Base-by-base conservation (phyloP, 2,888 invertebrate genomes). In the Notocelia uddmanniana region DNA sequence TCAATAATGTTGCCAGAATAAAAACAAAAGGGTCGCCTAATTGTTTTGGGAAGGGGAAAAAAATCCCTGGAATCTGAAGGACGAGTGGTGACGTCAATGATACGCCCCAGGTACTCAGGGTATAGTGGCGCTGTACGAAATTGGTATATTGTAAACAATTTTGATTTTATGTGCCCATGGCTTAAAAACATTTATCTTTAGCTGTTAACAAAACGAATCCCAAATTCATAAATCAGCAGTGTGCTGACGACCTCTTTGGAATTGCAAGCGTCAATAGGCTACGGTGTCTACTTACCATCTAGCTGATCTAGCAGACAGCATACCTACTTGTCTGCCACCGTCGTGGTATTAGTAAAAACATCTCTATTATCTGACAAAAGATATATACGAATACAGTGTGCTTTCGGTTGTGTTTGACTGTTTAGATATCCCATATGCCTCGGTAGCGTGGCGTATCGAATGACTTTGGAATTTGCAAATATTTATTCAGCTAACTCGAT, bases 1-100 rank as follows among this genome's bases (percentile, higher is more conserved):
- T 74, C 54, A 71, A 55, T 71, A 69, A 41, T 66, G 68, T 58
- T 64, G 63, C 73, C 76, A 76, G 73, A 83, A 86, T 81, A 87
- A 88, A 89, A 90, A 90, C 86, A 88, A 90, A 88, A 83, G 82
- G 76, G 23, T 74, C 78, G 80, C 81, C 79, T 88, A 89, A 89
- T 89, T 88, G 86, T 88, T 89, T 88, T 79, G 85, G 83, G 85
- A 82, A 79, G 81, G 80, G 84, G 86, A 85, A 87, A 45, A n/a
- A 85, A 85, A 83, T 82, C 86, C 83, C 79, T 81, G 90, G 90
- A 81, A 91, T 90, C 83, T 83, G 89, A 90, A 91, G 90, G 90
- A 85, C 87, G 85, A 59, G 57, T 58, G 58, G 73, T 91, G 90
- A 91, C 90, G 92, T 90, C 88, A 90, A 76, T 74, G 78, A 79